Evolutionary conservation across 2,888 invertebrate species (phyloP).

Genomic region (Smittia sp.): DNA sequence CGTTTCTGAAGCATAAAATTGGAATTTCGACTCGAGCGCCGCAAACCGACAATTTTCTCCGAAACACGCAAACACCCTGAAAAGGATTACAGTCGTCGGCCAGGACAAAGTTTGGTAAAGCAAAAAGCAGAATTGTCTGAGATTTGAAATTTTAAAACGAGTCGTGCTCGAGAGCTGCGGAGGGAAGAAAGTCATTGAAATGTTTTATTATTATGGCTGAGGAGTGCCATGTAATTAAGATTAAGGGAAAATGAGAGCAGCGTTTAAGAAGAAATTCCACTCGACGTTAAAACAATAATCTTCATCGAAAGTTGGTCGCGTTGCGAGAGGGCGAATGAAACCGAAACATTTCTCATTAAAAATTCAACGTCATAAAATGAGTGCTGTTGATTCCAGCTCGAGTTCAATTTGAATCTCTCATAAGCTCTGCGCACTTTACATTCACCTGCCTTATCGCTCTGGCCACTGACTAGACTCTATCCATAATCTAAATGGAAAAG

Average conservation of each 20-base stretch:
- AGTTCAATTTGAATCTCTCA: background rate
- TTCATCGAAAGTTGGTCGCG: background rate
- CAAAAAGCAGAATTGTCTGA: background rate
- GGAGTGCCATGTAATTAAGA: conserved; percentile 32
- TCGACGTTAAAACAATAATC: conserved; percentile 28
- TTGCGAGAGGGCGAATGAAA: background rate
- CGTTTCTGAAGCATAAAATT: background rate
- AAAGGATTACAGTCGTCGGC: conserved; percentile 26
- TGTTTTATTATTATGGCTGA: conserved; percentile 29
- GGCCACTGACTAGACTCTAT: background rate
- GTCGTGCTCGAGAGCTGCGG: background rate
- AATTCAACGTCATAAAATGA: background rate
- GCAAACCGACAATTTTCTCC: background rate
- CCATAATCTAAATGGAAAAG: background rate
- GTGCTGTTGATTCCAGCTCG: background rate
- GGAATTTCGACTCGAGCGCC: background rate
- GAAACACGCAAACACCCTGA: background rate
- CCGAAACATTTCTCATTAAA: background rate
- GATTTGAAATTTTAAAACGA: conserved; percentile 21
- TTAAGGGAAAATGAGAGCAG: conserved; percentile 18
- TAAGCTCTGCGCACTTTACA: background rate
- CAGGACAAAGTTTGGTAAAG: conserved; percentile 25
- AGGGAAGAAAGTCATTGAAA: conserved; percentile 30
- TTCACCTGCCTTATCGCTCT: background rate
- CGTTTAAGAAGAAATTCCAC: background rate